Percentiles rank a stretch among this genome's conserved stretches.
These are phyloP conservation scores for Karalla daura DNA, from an alignment of 2,797 vertebrate genomes.

Conservation along the genomic window DNA sequence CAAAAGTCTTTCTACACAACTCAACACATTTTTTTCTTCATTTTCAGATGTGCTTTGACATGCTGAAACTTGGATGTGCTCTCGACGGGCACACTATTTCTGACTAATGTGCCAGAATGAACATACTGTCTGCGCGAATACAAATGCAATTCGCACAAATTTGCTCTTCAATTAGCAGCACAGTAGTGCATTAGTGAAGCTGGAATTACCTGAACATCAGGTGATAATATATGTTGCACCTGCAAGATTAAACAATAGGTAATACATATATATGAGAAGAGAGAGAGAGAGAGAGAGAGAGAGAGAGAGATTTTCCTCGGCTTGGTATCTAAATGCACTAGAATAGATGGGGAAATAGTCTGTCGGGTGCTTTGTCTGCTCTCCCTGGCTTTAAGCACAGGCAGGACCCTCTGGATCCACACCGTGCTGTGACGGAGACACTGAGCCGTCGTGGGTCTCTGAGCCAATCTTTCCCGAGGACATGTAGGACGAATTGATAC, in stretches of 20 bases:
- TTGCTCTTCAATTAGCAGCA: background rate
- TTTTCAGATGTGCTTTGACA: slow-evolving; percentile 9
- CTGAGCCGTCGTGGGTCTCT: too few relatives aligned
- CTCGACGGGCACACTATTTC: background rate
- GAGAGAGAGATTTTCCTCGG: too few relatives aligned
- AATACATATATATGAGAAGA: too few relatives aligned
- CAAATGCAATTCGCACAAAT: background rate
- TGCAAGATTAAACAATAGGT: background rate
- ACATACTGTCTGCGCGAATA: background rate
- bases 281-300: too few relatives aligned
- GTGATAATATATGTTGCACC: background rate
- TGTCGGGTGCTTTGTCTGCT: background rate
- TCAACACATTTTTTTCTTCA: slow-evolving; percentile 3
- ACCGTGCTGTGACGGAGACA: background rate
- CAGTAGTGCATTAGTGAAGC: too few relatives aligned
- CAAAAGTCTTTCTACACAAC: slow-evolving; percentile 46
- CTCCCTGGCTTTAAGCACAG: slow-evolving; percentile 3
- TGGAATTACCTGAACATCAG: background rate
- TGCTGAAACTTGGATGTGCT: slow-evolving; percentile 16
- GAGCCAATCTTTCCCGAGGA: too few relatives aligned
- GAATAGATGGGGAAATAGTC: too few relatives aligned
- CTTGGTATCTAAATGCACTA: too few relatives aligned
- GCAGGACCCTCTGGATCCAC: slow-evolving; percentile 2
- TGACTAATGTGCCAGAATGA: background rate
- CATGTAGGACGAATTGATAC: slow-evolving; percentile 1